phyloP scores from a whole-genome alignment of 2,113 vertebrate species.

The Tachysurus vachellii region DNA sequence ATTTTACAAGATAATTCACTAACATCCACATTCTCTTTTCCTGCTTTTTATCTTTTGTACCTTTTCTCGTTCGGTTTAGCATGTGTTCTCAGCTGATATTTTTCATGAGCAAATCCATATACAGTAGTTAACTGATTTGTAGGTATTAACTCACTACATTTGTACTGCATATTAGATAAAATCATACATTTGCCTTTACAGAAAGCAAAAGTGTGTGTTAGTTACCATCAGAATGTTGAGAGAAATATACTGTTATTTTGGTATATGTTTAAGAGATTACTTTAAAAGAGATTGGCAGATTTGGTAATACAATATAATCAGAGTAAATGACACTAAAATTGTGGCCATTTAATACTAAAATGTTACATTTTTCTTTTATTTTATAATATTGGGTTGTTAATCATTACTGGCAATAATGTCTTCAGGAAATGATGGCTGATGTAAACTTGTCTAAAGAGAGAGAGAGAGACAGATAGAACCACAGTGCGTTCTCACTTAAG shows the following conservation, averaged over 20 bases:
- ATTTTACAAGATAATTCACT: background rate
- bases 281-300: background rate
- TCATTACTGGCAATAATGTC: conserved; percentile 4
- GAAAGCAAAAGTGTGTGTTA: background rate
- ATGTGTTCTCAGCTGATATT: no score
- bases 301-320: background rate
- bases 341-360: background rate
- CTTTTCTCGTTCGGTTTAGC: background rate
- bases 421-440: conserved; percentile 10
- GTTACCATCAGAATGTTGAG: background rate
- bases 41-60: background rate
- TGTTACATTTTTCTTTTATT: background rate
- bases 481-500: background rate
- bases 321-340: background rate
- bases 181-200: background rate
- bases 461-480: background rate
- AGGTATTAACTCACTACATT: background rate
- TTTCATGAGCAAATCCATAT: background rate
- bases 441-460: background rate
- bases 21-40: background rate
- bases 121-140: no score
- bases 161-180: background rate
- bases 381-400: background rate
- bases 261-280: no score
- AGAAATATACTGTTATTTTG: background rate